A percentile compares a stretch with the other conserved stretches of the same genome.
Conservation (phyloP, 2,888 invertebrate species). For the Epistrophella euchroma region DNA sequence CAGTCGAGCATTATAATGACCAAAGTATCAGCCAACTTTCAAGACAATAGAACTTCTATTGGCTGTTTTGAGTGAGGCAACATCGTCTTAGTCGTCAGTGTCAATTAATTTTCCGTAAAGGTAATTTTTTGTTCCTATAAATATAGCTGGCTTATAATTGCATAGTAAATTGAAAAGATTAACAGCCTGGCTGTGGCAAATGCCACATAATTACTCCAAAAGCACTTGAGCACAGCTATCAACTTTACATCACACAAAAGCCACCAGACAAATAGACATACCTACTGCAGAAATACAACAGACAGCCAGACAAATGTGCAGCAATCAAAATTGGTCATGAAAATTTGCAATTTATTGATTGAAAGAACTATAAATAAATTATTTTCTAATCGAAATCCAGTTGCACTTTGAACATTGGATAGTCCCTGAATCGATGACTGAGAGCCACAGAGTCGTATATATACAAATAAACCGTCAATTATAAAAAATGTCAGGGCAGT, state of each 20-base stretch:
- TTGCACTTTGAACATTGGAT: neutral
- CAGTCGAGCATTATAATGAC: neutral
- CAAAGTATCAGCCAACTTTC: neutral
- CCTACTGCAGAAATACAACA: neutral
- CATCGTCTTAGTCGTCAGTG: constrained; percentile 16
- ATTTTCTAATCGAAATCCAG: constrained; percentile 59
- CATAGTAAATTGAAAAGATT: constrained; percentile 51
- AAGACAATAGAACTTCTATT: constrained; percentile 47
- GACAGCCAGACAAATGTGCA: constrained; percentile 30
- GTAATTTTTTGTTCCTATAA: neutral
- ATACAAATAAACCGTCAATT: constrained; percentile 29
- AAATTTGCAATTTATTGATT: constrained; percentile 62
- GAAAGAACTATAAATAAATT: constrained; percentile 59
- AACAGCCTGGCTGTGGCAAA: constrained; percentile 22
- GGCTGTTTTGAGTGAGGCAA: constrained; percentile 17
- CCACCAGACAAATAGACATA: constrained; percentile 1
- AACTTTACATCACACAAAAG: neutral
- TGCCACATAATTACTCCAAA: constrained; percentile 51
- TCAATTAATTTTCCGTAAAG: constrained; percentile 42
- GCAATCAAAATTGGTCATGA: constrained; percentile 65
- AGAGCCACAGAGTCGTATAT: neutral
- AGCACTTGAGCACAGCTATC: neutral
- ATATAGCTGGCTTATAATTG: constrained; percentile 33
- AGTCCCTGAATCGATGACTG: constrained; percentile 7
- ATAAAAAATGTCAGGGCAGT: constrained; percentile 33